Evolutionary conservation across 2,113 vertebrate species (phyloP).

Genomic region (Plectropomus leopardus): DNA sequence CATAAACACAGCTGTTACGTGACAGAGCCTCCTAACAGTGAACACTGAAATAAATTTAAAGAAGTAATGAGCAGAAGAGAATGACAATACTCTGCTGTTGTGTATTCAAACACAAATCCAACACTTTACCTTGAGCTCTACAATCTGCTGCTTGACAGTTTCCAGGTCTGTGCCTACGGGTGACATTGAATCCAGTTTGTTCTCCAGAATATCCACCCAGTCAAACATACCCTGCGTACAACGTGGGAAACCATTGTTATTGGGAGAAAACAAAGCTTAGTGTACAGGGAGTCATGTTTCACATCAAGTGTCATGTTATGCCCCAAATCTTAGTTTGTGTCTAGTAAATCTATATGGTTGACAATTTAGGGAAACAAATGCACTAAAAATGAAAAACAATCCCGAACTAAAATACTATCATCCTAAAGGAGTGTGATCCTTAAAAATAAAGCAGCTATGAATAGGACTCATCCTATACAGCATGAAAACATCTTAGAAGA

Average conservation of each 20-base stretch:
- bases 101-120: constrained; percentile 18
- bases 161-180: constrained; percentile 97
- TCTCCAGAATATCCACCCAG: constrained; percentile 96
- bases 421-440: not conserved
- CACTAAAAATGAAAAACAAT: not conserved
- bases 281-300: constrained; percentile 54
- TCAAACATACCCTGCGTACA: constrained; percentile 93
- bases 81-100: not conserved
- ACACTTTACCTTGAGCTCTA: constrained; percentile 93
- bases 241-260: constrained; percentile 55
- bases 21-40: constrained; percentile 8
- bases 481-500: constrained; percentile 22
- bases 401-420: not conserved
- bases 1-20: constrained; percentile 72
- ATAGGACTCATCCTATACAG: not conserved
- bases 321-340: constrained; percentile 16
- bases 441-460: constrained; percentile 12
- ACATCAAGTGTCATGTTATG: constrained; percentile 32
- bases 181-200: constrained; percentile 95
- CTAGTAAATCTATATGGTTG: not conserved
- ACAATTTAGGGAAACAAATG: constrained; percentile 14
- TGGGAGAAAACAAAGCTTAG: constrained; percentile 43
- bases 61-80: not conserved
- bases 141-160: constrained; percentile 99
- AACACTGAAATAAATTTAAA: constrained; percentile 36